Evolutionary conservation across 2,797 vertebrate genomes (phyloP), one percentile per base, ranked within the genome.

Genomic region (Falco cherrug): DNA sequence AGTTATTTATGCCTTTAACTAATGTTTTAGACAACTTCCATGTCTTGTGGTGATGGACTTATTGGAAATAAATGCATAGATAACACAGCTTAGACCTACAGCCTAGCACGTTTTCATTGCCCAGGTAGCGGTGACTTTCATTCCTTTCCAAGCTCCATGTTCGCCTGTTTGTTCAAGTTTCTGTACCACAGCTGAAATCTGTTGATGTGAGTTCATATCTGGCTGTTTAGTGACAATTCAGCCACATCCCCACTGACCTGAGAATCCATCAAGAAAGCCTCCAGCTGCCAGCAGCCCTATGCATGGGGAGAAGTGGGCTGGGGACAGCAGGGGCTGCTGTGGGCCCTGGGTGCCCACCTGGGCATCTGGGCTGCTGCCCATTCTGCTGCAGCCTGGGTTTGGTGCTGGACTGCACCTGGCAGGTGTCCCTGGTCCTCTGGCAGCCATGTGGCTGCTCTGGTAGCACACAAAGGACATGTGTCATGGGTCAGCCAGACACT

Each of bases 341-440:
- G 35, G 41, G 17, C 26, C 22, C 21, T 25, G 57, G 28, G 28
- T 76, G 45, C 10, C 19, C 39, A 41, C 39, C 39, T 41, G 39
- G 39, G 39, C 39, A 41, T 41, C 39, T 41, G 39, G 39, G 39
- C 39, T 41, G 39, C 39, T 41, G 39, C 47, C 35, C 1, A 0
- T 35, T 35, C 37, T 4, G 2, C 50, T 14, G 16, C n/a, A 57
- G 25, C 57, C 24, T 1, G 2, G 10, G 33, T 37, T 69, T 45
- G 69, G 16, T 1, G 0, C 31, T 43, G 53, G 17, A 22, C 35
- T 51, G 64, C 14, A 7, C 14, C 33, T 74, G 14, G 25, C 3
- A 22, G 26, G 28, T 15, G 5, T 51, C 16, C 24, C 33, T 0
- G 0, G 19, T 43, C 20, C 60, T 9, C 7, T 0, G 0, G 9